A percentile compares a stretch with the other conserved stretches of the same genome.
Conservation (phyloP, 2,888 invertebrate genomes). For the Nymphalis urticae region DNA sequence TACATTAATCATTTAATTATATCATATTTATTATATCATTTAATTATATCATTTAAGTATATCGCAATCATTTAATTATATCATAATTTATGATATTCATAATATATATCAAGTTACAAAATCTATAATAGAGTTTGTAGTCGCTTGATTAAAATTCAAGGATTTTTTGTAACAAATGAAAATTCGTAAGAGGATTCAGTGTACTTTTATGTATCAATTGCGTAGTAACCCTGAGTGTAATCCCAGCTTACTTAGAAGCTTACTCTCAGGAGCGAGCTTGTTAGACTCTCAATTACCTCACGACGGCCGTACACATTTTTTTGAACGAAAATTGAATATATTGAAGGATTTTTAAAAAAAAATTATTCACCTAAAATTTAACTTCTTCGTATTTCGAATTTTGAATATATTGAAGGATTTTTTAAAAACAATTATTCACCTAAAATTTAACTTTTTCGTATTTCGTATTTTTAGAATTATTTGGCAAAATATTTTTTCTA, state of each 20-base stretch:
- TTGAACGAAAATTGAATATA: neutral
- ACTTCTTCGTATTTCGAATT: no score
- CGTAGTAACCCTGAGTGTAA: slow-evolving; percentile 5
- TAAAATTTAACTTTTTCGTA: neutral
- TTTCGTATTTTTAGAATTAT: no score
- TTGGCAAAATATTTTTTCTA: no score
- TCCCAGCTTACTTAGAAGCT: slow-evolving; percentile 12
- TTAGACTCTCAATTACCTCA: slow-evolving; percentile 1
- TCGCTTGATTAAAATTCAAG: neutral
- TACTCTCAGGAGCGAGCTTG: slow-evolving; percentile 5
- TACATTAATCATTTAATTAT: no score
- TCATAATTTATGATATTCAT: no score
- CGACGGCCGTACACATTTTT: neutral
- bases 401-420: neutral
- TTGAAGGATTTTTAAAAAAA: neutral
- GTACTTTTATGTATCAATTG: slow-evolving; percentile 1
- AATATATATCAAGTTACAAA: neutral
- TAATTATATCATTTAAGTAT: no score
- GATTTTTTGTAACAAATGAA: neutral
- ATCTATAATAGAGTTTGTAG: neutral
- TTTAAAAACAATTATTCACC: neutral
- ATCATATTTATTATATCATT: no score
- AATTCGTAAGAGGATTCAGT: slow-evolving; percentile 2
- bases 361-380: neutral
- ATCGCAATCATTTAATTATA: no score